Conservation (phyloP, 37 sponge, comb jelly and placozoan genomes). For the Dysidea cf. avara region DNA sequence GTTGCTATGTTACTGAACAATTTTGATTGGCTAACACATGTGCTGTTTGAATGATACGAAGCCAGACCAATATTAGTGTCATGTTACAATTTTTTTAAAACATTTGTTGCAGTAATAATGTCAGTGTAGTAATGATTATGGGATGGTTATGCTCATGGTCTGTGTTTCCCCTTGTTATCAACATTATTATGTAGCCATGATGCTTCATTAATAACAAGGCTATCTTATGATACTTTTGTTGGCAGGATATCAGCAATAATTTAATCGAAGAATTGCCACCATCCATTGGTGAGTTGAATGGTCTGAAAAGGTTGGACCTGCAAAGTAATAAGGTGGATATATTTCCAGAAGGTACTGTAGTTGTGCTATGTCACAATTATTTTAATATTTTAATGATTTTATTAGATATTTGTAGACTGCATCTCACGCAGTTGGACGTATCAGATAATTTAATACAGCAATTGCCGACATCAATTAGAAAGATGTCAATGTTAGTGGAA, state of each 20-base stretch:
- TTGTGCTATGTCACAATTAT: no score
- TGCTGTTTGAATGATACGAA: no score
- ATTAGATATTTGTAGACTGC: constrained; percentile 31
- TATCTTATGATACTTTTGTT: background rate
- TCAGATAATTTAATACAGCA: constrained; percentile 50
- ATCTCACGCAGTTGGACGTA: constrained; percentile 47
- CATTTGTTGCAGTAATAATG: no score
- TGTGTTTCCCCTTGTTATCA: no score
- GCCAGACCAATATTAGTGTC: no score
- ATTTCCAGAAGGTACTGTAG: constrained; percentile 49
- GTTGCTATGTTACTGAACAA: no score
- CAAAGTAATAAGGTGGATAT: constrained; percentile 59
- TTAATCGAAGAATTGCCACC: constrained; percentile 45
- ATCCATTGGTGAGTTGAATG: constrained; percentile 33
- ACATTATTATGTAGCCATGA: no score
- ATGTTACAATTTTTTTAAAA: no score
- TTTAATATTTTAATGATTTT: constrained; percentile 17
- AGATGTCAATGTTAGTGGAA: constrained; percentile 28
- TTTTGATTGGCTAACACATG: no score
- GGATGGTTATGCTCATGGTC: no score
- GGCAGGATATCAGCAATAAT: constrained; percentile 67
- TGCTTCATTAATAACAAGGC: no score
- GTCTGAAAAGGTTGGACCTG: constrained; percentile 47
- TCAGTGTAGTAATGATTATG: no score
- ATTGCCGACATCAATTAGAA: constrained; percentile 38